Conservation (phyloP, 1,140 invertebrate genomes). For the Philaenus spumarius region DNA sequence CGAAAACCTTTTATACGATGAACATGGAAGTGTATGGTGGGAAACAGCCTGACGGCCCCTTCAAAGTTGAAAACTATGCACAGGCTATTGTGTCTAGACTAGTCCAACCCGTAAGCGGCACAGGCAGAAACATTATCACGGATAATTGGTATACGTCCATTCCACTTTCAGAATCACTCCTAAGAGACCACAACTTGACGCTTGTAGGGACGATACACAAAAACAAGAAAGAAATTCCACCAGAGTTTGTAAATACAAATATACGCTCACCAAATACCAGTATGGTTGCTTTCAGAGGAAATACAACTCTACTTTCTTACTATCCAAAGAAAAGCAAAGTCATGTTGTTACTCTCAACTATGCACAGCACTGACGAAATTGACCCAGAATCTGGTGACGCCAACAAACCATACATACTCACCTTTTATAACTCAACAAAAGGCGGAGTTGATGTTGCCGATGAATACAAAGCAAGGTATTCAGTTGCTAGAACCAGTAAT, state of each 20-base stretch:
- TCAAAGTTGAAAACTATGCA: slow-evolving; percentile 31
- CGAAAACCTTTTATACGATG: slow-evolving; percentile 27
- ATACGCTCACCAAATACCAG: slow-evolving; percentile 1
- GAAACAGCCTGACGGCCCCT: slow-evolving; percentile 36
- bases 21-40: slow-evolving; percentile 35
- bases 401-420: slow-evolving; percentile 38
- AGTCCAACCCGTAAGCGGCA: slow-evolving; percentile 25
- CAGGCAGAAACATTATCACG: slow-evolving; percentile 29
- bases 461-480: slow-evolving; percentile 28
- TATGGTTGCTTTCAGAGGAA: slow-evolving; percentile 23
- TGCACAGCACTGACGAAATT: slow-evolving; percentile 13
- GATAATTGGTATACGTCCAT: too few relatives aligned
- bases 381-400: too few relatives aligned
- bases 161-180: slow-evolving; percentile 21
- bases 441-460: slow-evolving; percentile 38
- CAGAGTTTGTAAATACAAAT: slow-evolving; percentile 23
- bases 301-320: slow-evolving; percentile 13
- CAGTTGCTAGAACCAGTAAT: slow-evolving; percentile 20
- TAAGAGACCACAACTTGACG: slow-evolving; percentile 14
- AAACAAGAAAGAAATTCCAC: slow-evolving; percentile 36
- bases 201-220: slow-evolving; percentile 36
- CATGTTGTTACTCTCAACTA: too few relatives aligned
- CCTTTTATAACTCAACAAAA: too few relatives aligned
- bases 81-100: slow-evolving; percentile 27
- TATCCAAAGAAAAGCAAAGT: background rate